Base-by-base conservation (phyloP, 2,797 vertebrate genomes). In the Perodicticus potto region DNA sequence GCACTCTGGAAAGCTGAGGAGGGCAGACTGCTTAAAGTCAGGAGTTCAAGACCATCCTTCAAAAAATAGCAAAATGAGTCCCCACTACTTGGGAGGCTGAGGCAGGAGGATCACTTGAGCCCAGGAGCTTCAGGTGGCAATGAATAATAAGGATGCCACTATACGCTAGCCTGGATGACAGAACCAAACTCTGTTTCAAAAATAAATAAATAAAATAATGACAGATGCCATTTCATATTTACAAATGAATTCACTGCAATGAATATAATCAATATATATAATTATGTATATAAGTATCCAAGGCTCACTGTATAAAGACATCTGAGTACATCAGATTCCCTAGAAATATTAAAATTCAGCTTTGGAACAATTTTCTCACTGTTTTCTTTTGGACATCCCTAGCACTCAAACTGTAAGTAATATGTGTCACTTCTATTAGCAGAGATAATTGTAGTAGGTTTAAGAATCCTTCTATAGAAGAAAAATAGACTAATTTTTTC, bases 301-400 rank as follows among this genome's bases (percentile, higher is more conserved):
- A 45, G 9, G 45, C 45, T 45, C 45, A 45, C 45, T 45, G 9
- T 45, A 45, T 45, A 10, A 45, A 45, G 45, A 45, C 45, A 10
- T 45, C 45, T 45, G 23, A 93, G 81, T 55, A 87, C 72, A 89
- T 97, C 91, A 12, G 49, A 87, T 95, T 96, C 76, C 77, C 77
- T 91, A 73, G 91, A 98, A 95, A 67, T 90, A 96, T 97, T 94
- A 34, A 59, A 96, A 96, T 89, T 94, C 55, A 14, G 87, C 69
- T 92, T 72, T 97, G 87, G 91, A 94, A 96, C 59, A 96, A 93
- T 86, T 96, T 65, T 45, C 3, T 19, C 37, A 70, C 1, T 25
- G 86, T 72, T 96, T 93, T 63, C 27, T 69, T 11, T n/a, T 16
- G 7, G 45, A 49, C 45, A 85, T 61, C 19, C 8, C 45, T 53